Percentiles rank a stretch among this genome's conserved stretches.
phyloP scores from a whole-genome alignment of 2,888 invertebrate species.

The Malacosoma neustria region DNA sequence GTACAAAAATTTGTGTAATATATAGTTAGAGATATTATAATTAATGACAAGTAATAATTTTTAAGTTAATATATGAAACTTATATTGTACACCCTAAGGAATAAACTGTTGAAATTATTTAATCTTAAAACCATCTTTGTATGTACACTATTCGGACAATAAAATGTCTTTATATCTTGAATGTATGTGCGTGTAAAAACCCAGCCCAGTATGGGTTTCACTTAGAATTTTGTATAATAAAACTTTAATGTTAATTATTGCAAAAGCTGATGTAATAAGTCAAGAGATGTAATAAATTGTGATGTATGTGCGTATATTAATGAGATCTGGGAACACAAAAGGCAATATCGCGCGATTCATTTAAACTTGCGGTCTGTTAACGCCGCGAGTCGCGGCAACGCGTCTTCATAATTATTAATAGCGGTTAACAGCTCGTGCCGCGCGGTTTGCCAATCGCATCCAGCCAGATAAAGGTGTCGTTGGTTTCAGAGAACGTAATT shows the following conservation, averaged over 20 bases:
- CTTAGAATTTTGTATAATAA: no score
- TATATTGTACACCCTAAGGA: no score
- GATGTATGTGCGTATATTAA: conserved; percentile 2
- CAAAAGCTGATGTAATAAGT: not conserved
- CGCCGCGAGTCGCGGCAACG: conserved; percentile 8
- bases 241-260: not conserved
- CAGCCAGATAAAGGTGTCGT: not conserved
- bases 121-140: no score
- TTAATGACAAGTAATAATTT: no score
- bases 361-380: conserved; percentile 10
- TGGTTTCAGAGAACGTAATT: not conserved
- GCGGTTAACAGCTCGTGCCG: conserved; percentile 12
- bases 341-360: conserved; percentile 9
- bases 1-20: no score
- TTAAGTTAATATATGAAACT: no score
- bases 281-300: not conserved
- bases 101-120: no score
- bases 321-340: conserved; percentile 8
- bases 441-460: conserved; percentile 4
- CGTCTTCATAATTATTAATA: conserved; percentile 19
- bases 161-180: no score
- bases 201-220: no score
- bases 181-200: no score
- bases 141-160: no score
- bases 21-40: no score